A percentile compares a stretch with the other conserved stretches of the same genome.
phyloP scores from a whole-genome alignment of 2,113 vertebrate genomes.

The Spheniscus mendiculus region DNA sequence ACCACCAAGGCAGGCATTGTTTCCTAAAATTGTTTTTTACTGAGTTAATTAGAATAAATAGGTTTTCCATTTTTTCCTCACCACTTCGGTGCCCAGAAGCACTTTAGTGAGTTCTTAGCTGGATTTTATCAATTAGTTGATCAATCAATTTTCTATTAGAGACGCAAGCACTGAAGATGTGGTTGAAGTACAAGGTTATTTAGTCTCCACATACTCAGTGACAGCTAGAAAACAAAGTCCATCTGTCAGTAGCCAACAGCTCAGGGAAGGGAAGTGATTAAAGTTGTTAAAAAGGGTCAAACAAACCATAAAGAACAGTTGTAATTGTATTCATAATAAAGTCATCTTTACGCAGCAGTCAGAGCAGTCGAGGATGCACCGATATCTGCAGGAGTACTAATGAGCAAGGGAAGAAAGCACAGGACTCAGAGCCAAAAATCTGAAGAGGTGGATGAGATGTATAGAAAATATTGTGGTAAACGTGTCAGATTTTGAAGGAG shows the following conservation, averaged over 20 bases:
- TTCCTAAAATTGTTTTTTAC: not conserved
- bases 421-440: not conserved
- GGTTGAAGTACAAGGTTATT: not conserved
- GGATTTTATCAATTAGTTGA: conserved; percentile 2
- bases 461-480: not conserved
- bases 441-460: not conserved
- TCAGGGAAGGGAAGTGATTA: not conserved
- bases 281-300: conserved; percentile 22
- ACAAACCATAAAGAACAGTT: not conserved
- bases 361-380: not conserved
- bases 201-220: not conserved
- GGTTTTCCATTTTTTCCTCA: not conserved
- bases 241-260: not conserved
- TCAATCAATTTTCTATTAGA: conserved; percentile 5
- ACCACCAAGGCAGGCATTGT: not conserved
- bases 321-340: conserved; percentile 7
- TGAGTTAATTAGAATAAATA: not conserved
- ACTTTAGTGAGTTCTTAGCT: not conserved
- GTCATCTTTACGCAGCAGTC: not conserved
- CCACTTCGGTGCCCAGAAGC: not conserved
- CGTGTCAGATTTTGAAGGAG: not conserved
- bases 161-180: not conserved
- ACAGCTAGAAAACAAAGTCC: not conserved
- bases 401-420: not conserved
- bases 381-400: not conserved